Base-by-base conservation (phyloP, 2,113 vertebrate species). In the Ageneiosus marmoratus region DNA sequence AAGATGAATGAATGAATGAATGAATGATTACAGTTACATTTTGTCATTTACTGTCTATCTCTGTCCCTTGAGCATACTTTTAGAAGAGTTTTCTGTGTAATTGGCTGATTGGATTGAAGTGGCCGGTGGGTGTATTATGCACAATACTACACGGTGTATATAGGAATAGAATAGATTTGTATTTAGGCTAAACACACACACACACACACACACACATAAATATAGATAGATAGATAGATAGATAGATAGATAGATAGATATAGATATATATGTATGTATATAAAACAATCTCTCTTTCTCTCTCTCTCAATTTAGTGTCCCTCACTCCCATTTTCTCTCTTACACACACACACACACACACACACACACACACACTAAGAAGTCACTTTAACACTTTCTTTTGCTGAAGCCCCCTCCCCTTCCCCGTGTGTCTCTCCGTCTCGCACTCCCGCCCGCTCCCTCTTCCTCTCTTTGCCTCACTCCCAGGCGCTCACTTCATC, bases 401-500 rank as follows among this genome's bases (percentile, higher is more conserved):
- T 24, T 32, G 50, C 73, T 74, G 48, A 53, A 24, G 7, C 69
- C n/a, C 73, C 34, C 60, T 34, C 37, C 50, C 22, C 7, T 55
- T 62, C 63, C 82, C 20, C 50, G 24, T 80, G 9, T 72, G 50
- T 50, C 65, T 77, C 73, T 55, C 65, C 18, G 79, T 65, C 70
- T 63, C 74, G 44, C 75, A 56, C 74, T 34, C 37, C 41, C 77
- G 22, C 77, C 44, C 85, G 51, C 55, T 48, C 73, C 53, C 74
- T 53, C 65, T 55, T 50, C 34, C 60, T 58, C 82, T 55, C 55
- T 72, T 82, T 88, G 85, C 84, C 81, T 79, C 80, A 67, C 84
- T 79, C 37, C 83, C 78, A 48, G 82, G 84, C 51, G 78, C 87
- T 89, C 85, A 88, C 75, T 87, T 82, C 87, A 91, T 89, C 89